Evolutionary conservation across 2,888 invertebrate species (phyloP).

Genomic region (Mimumesa dahlbomi): DNA sequence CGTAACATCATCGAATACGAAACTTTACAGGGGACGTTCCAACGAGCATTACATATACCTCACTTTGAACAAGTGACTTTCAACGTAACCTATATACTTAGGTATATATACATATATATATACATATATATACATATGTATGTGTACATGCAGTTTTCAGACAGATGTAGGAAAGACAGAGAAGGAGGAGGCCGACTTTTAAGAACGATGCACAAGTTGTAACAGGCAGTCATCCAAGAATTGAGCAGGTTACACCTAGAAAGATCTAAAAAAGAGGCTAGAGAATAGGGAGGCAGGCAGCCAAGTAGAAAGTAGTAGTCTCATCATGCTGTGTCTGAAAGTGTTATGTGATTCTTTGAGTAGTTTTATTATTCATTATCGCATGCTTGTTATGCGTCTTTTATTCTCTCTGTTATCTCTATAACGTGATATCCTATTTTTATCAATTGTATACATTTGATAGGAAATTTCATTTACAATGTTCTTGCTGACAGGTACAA

Average conservation of each 20-base stretch:
- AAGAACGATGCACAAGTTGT: conserved; percentile 61
- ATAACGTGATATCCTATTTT: no score
- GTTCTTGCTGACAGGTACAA: no score
- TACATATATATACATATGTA: no score
- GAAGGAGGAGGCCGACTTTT: conserved; percentile 30
- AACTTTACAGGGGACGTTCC: conserved; percentile 21
- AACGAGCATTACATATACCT: conserved; percentile 35
- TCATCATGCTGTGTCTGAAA: conserved; percentile 52
- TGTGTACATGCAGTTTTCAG: conserved; percentile 52
- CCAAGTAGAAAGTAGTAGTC: conserved; percentile 50
- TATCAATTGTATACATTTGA: no score
- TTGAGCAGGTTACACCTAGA: conserved; percentile 68
- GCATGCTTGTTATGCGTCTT: no score
- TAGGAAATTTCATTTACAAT: no score
- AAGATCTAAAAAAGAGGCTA: conserved; percentile 60
- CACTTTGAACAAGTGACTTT: conserved; percentile 13
- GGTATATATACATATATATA: no score
- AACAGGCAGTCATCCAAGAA: conserved; percentile 64
- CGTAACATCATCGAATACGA: not conserved
- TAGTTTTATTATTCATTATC: no score
- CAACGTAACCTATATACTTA: conserved; percentile 31
- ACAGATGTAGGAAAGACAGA: conserved; percentile 29
- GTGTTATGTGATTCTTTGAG: no score
- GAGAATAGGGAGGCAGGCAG: conserved; percentile 53
- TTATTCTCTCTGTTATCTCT: no score